phyloP scores from a whole-genome alignment of 2,113 vertebrate genomes.

The Pteruthius melanotis region DNA sequence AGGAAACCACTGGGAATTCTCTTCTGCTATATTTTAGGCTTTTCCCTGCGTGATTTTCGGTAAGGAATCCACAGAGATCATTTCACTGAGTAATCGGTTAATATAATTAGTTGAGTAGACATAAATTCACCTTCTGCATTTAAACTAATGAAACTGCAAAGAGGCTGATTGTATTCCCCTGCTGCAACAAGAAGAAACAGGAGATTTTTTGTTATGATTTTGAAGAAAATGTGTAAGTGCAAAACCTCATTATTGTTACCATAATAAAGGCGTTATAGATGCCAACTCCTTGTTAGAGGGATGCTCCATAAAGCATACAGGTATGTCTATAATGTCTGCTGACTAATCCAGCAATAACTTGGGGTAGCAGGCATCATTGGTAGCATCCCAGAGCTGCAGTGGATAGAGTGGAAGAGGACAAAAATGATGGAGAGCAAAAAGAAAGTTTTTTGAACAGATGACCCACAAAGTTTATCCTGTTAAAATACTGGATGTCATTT shows the following conservation, averaged over 20 bases:
- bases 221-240: neutral
- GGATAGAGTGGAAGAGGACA: neutral
- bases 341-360: accelerated
- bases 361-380: too few relatives aligned
- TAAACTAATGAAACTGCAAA: neutral
- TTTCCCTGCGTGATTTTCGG: neutral
- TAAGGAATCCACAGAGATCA: neutral
- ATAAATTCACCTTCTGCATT: neutral
- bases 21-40: neutral
- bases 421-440: neutral
- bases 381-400: neutral
- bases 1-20: neutral
- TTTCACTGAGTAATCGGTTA: neutral
- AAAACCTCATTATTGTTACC: neutral
- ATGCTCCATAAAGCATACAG: neutral
- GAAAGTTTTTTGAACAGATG: neutral
- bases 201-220: neutral
- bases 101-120: neutral
- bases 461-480: neutral
- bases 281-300: neutral
- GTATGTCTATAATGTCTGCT: neutral
- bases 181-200: neutral
- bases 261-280: neutral
- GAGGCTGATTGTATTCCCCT: neutral
- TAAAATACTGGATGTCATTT: neutral